Evolutionary conservation across 2,888 invertebrate genomes (phyloP), one percentile per base, ranked within the genome.

Genomic region (Mimumesa dahlbomi): DNA sequence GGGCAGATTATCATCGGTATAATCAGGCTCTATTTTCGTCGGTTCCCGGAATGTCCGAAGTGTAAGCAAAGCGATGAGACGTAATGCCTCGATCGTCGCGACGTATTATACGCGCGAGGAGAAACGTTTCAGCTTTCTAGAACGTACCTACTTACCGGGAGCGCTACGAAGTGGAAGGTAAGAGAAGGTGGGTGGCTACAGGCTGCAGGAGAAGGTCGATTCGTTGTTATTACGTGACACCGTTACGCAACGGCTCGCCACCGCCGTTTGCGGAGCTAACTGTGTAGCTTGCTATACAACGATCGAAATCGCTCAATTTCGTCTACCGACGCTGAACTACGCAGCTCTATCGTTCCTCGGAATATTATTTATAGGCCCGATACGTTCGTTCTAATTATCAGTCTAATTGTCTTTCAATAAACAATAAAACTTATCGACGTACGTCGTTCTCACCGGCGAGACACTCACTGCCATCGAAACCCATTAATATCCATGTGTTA

Each of bases 151-250:
- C 42, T 52, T 62, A 56, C 42, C 48, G 58, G 68, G 67, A 58
- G 61, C 45, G 54, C 53, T 52, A 45, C 53, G 42, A 73, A 62
- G 58, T 73, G 61, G 65, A 73, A 76, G 69, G 64, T 59, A 64
- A 64, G 65, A 68, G 76, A 70, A 65, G 78, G 79, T 82, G 82
- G 85, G 82, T 84, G 83, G 82, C 53, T 79, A 74, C 73, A 54
- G 73, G 71, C 74, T 75, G 63, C 71, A 52, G 70, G 79, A 84
- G 84, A 86, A 85, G 85, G 86, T 84, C 82, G 82, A 85, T 84
- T 83, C 83, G 82, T 83, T 78, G 81, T 78, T 81, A 83, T 85
- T 85, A 83, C 83, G 84, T 83, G 85, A 85, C 86, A 85, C 83
- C 76, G 79, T 87, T 87, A 83, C 85, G 86, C 85, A 87, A 87